phyloP scores from a whole-genome alignment of 1,140 invertebrate species.

The Drosophila funebris region DNA sequence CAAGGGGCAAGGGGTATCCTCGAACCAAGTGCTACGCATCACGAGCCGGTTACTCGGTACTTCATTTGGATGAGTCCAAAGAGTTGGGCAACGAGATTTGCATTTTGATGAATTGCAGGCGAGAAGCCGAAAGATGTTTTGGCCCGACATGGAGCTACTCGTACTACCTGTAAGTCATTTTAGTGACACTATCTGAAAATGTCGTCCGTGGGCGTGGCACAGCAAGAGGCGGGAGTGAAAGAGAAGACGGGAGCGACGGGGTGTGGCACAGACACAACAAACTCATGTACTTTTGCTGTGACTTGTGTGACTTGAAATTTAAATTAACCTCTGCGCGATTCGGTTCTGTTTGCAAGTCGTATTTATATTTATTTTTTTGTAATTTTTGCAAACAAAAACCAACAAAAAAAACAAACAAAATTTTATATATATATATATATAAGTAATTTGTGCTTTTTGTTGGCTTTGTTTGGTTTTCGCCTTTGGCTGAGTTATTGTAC shows the following conservation, averaged over 20 bases:
- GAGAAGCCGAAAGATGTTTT: slow-evolving; percentile 48
- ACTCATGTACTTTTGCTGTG: slow-evolving; percentile 38
- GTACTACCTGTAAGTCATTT: slow-evolving; percentile 77
- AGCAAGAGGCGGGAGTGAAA: not conserved
- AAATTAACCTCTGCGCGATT: slow-evolving; percentile 60
- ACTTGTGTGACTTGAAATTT: slow-evolving; percentile 81
- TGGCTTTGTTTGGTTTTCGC: slow-evolving; percentile 22
- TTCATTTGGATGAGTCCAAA: slow-evolving; percentile 20
- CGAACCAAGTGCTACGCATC: slow-evolving; percentile 43
- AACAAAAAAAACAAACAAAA: not conserved
- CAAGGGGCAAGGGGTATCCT: not conserved
- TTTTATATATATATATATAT: not conserved
- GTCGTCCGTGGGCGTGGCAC: slow-evolving; percentile 11
- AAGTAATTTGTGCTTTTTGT: not conserved
- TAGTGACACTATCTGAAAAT: slow-evolving; percentile 63
- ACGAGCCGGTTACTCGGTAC: slow-evolving; percentile 20
- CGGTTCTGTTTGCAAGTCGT: slow-evolving; percentile 15
- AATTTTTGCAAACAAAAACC: slow-evolving; percentile 32
- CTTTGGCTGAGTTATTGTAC: slow-evolving; percentile 57
- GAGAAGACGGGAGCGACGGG: not conserved
- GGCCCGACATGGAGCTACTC: slow-evolving; percentile 20
- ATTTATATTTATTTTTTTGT: slow-evolving; percentile 33
- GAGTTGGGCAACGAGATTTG: slow-evolving; percentile 70
- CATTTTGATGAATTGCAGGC: slow-evolving; percentile 81
- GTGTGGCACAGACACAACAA: slow-evolving; percentile 20